Base-by-base conservation (phyloP, 2,113 vertebrate species). In the Boulengerochromis microlepis region DNA sequence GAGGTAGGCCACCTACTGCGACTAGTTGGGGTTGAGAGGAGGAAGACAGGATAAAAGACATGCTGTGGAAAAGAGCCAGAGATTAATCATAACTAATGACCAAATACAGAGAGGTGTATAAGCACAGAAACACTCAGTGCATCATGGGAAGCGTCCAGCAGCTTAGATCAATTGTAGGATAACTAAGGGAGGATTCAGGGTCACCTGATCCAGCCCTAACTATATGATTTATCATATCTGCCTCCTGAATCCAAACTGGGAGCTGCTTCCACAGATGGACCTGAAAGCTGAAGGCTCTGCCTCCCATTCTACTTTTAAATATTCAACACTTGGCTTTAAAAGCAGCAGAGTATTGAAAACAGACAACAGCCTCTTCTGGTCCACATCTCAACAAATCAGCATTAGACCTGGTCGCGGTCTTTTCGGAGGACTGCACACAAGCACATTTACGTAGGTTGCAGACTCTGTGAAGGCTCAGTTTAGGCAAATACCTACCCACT, bases 41-140 rank as follows among this genome's bases (percentile, higher is more conserved):
- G 16, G 29, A 35, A 64, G 31, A 64, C 0, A 0, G 31, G 61
- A 66, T n/a, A 66, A 66, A 0, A 66, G 33, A 38, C 19, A 66
- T 35, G 31, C 61, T 12, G 10, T n/a, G 31, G 61, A 59, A 59
- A 5, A 1, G 26, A 59, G 8, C 56, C 26, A 31, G 56, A 59
- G 56, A n/a, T 35, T n/a, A 35, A 66, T 66, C 19, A 35, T 11
- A 33, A 19, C 59, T 64, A 1, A 64, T 64, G 18, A 64, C 31
- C 31, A 35, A 12, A 19, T n/a, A 12, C 59, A 64, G 59, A 35
- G 18, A 35, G 10, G 61, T 0, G 31, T 66, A 66, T 35, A n/a
- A 35, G 18, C 61, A 66, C 61, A 64, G 9, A 33, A 64, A n/a
- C 59, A 64, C 59, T 0, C 18, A 0, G 2, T 19, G 59, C 59